Conservation (phyloP, 2,797 vertebrate genomes). For the Sus cebifrons region DNA sequence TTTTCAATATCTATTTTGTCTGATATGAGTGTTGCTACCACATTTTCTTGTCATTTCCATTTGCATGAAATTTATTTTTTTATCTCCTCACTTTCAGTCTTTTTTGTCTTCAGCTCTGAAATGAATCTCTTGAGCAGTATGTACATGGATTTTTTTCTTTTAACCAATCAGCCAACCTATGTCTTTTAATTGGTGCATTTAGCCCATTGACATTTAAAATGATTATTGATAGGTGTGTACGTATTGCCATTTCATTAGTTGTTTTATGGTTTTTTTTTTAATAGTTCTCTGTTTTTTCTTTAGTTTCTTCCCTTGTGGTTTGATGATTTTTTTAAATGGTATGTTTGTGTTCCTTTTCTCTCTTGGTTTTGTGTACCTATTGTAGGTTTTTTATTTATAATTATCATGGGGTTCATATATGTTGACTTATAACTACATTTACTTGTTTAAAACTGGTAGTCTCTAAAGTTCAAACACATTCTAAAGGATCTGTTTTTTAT, state of each 20-base stretch:
- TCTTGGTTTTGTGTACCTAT: background rate
- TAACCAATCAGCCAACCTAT: background rate
- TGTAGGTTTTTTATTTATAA: background rate
- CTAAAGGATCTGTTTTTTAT: background rate
- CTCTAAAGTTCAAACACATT: background rate
- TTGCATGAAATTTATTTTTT: background rate
- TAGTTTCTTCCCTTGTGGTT: background rate
- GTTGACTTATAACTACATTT: background rate
- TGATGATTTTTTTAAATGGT: background rate
- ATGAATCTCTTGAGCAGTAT: too few relatives aligned
- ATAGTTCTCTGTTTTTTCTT: background rate
- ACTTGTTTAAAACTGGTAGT: background rate
- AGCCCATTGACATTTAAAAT: background rate
- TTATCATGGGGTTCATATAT: background rate
- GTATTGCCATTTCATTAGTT: background rate
- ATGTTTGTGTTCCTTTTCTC: background rate
- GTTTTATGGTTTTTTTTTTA: background rate
- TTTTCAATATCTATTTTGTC: background rate
- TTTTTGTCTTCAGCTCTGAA: too few relatives aligned
- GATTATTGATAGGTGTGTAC: background rate
- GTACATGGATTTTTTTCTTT: background rate
- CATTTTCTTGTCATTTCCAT: background rate
- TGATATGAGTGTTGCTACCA: background rate
- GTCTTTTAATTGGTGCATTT: background rate
- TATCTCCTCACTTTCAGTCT: too few relatives aligned